Evolutionary conservation across 2,888 invertebrate species (phyloP), one percentile per base, ranked within the genome.

Genomic region (Diloba caeruleocephala): DNA sequence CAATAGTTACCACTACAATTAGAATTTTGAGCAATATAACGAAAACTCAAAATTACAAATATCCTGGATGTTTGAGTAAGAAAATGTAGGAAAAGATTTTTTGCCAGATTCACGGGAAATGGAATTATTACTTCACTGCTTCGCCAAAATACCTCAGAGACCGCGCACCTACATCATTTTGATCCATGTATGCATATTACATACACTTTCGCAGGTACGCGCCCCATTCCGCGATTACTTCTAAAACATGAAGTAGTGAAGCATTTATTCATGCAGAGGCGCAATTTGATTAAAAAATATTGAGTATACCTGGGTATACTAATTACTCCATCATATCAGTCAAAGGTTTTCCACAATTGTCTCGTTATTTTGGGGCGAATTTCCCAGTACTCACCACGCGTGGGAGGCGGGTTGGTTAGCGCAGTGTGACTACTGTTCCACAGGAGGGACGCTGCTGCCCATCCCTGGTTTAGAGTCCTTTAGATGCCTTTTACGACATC

Each of bases 41-140:
- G 42, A 52, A 67, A 69, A 67, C 44, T 68, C 55, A 60, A 53
- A 59, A 63, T 66, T 63, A 59, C 55, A 51, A 56, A 67, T 56
- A 41, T 68, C 45, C 56, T 51, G 23, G 48, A 58, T 54, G 58
- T 42, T 39, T 68, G 63, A 36, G 53, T 71, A 68, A 66, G 68
- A 68, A 74, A 71, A 68, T 51, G 54, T 55, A 34, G 39, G 55
- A 7, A 42, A 60, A 69, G 59, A 71, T 60, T 68, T 66, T 56
- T 67, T 37, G 54, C 49, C 23, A 49, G 39, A 32, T 48, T 39
- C 23, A 46, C 23, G 41, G 32, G 50, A 42, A 46, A 26, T 46
- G 50, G 54, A 33, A 59, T 60, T 63, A 67, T 73, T 67, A 59
- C 63, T 49, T 66, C 64, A 63, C 46, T 39, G 29, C 37, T 38